Base-by-base conservation (phyloP, 1,140 invertebrate species). In the Lordiphosa clarofinis region DNA sequence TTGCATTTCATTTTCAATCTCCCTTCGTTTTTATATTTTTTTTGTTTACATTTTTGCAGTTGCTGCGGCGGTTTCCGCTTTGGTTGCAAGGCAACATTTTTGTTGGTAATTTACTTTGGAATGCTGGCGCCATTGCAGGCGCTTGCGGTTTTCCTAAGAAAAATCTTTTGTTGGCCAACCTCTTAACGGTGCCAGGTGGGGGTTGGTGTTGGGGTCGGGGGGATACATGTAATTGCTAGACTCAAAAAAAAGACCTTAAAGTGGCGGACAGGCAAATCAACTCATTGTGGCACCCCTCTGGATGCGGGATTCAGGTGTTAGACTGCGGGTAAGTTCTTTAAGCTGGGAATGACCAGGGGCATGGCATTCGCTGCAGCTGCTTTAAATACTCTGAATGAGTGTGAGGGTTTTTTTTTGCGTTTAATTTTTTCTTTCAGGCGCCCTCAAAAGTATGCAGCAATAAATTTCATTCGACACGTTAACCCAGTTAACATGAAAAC, bases 81-180 rank as follows among this genome's bases (percentile, higher is more conserved):
- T 71, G 58, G 55, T 58, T 67, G 54, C 63, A 52, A 61, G 53
- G 74, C 75, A 81, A 82, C 76, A 81, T 81, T 81, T 81, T 81
- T 81, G 76, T 72, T 81, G 75, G 76, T 82, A 81, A 81, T 81
- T 81, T 81, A 82, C 53, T 81, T 82, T 75, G 76, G 76, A 81
- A 81, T 81, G 76, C 71, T 42, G 72, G 48, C 53, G 68, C 68
- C 61, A 28, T 31, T 40, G 55, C 19, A 33, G 24, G 50, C 38
- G 36, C 39, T n/a, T 61, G 73, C 73, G 67, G 61, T 71, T 81
- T 38, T 81, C 75, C 76, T 72, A 47, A 81, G 76, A 72, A 81
- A 81, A 81, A 81, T 82, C 76, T 79, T 43, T 64, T 63, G 71
- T 72, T 63, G 58, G 58, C 53, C 63, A 68, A 63, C 49, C 54